Evolutionary conservation across 2,888 invertebrate species (phyloP), one percentile per base, ranked within the genome.

Genomic region (Meiosimyza decipiens): DNA sequence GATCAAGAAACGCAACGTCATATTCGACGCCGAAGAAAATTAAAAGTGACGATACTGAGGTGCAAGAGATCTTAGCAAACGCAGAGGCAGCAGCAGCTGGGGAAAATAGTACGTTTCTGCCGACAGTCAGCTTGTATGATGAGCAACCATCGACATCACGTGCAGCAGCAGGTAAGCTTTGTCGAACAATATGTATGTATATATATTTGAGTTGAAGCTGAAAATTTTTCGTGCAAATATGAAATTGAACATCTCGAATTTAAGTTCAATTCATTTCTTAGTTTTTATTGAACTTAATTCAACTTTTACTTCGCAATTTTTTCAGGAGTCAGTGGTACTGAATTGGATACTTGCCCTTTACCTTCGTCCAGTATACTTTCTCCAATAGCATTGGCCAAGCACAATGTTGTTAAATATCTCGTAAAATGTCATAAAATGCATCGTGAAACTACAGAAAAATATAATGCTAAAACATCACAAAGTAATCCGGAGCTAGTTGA

Each of bases 1-100:
- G 64, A 3, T 40, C 40, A 40, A 40, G 40, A 9, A 40, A 2
- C 9, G 47, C 54, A 28, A 76, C 79, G 2, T 73, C 75, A 18
- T 82, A 81, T 75, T 89, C 85, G 74, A 88, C 79, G 82, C 87
- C 83, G 86, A 90, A 86, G 87, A 86, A 85, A 77, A 84, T 85
- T 12, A 85, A 87, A 79, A 86, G 84, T 80, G 79, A 88, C 85
- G 86, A 90, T 87, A 83, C 85, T 65, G 84, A 85, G 73, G 85
- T 85, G 18, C 86, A 85, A 60, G 86, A 85, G 67, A 85, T 85
- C 49, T 75, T 85, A 18, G 85, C 86, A 52, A 85, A 86, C 74
- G 83, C 79, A 1, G 79, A 78, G 16, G 79, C 80, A 12, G 70
- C 80, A 74, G 69, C 22, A 18, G 72, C 47, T 62, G 59, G 63